Conservation (phyloP, 1,140 invertebrate genomes). For the Habropoda laboriosa region DNA sequence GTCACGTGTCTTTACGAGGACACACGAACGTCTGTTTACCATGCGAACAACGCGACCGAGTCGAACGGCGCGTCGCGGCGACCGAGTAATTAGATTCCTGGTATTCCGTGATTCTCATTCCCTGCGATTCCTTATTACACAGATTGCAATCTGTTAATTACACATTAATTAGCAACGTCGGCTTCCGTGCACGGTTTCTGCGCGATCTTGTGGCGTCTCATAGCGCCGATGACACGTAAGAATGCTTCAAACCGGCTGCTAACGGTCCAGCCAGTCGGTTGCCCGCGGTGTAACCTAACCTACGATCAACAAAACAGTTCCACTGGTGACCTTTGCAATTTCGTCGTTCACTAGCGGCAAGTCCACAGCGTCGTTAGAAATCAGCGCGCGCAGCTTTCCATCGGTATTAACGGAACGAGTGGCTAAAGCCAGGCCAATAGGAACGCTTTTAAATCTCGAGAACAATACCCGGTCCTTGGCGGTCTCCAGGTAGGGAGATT, state of each 20-base stretch:
- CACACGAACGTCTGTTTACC: not conserved
- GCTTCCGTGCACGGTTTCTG: not conserved
- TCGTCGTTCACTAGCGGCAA: not conserved
- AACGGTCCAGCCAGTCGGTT: slow-evolving; percentile 31
- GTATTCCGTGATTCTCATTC: not conserved
- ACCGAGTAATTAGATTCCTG: slow-evolving; percentile 9
- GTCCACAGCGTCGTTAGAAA: not conserved
- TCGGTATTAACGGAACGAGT: not conserved
- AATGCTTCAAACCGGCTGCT: not conserved
- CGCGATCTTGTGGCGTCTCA: not conserved
- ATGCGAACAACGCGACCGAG: not conserved
- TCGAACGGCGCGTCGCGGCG: not conserved
- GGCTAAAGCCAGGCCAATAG: no score
- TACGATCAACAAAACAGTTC: not conserved
- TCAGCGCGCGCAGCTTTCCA: not conserved
- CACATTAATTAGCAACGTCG: slow-evolving; percentile 19
- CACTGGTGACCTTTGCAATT: slow-evolving; percentile 16
- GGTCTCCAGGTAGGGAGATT: slow-evolving; percentile 13
- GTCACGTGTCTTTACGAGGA: not conserved
- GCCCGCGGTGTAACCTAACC: not conserved
- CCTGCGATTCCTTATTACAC: slow-evolving; percentile 1
- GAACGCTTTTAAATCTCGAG: not conserved
- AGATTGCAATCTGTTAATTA: slow-evolving; percentile 17
- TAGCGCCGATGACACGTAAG: slow-evolving; percentile 17
- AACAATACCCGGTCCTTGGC: slow-evolving; percentile 20